Base-by-base conservation (phyloP, 2,113 vertebrate species). In the Oncorhynchus keta region DNA sequence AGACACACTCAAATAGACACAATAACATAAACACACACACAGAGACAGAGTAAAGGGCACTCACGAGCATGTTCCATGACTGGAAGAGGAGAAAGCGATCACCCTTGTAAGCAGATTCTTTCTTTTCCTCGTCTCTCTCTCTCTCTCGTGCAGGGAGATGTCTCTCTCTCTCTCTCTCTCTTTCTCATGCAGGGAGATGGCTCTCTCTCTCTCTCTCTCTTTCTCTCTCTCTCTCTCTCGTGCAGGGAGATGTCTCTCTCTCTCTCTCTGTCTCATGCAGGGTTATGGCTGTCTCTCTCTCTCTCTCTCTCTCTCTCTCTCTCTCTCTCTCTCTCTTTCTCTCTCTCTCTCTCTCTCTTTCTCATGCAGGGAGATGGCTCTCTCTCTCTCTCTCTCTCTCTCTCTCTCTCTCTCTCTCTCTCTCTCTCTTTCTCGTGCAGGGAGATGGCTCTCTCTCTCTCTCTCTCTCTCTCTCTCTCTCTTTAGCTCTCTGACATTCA, bases 31-130 rank as follows among this genome's bases (percentile, higher is more conserved):
- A 72, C 39, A 3, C 57, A 51, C 39, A 72, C 70, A 73, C 61
- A 67, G 28, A 20, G 24, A 28, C 45, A 30, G 45, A 75, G n/a
- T 55, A 67, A 61, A 74, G 68, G 26, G 62, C 84, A 91, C 93
- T 94, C 88, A 94, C 93, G 88, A 70, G 90, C 88, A 91, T 93
- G 88, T 85, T 94, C 93, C 93, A 94, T 94, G 93, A 89, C 90
- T 90, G 85, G 88, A 87, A 88, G 88, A 77, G 68, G 82, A 87
- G 84, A 84, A 79, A 83, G 81, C 75, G 80, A 83, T 79, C 85
- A 84, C 88, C 89, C 81, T 79, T 86, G 78, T 87, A 90, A 87
- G 81, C 77, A 71, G 88, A 86, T 93, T 78, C 86, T 87, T 73
- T 82, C 84, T 82, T 89, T 86, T 91, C 90, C 84, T 84, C 76